Conservation (phyloP, 35 echinoderm and acorn worm species). For the Amphiura filiformis region DNA sequence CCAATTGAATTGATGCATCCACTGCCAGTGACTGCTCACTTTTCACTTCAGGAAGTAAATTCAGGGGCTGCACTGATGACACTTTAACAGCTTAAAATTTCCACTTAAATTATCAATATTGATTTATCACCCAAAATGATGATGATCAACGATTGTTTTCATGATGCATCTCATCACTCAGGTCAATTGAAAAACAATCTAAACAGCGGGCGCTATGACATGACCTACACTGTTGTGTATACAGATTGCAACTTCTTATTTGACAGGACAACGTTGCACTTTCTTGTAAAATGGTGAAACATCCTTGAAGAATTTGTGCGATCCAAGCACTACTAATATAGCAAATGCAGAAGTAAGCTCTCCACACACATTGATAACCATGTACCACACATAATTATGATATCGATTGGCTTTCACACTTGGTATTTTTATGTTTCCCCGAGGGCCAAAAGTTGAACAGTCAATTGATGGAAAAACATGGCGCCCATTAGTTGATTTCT, state of each 20-base stretch:
- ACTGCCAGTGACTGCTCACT: too few species aligned
- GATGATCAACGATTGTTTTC: conserved; percentile 3
- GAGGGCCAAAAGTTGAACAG: conserved; percentile 4
- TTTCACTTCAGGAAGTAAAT: too few species aligned
- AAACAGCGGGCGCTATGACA: conserved; percentile 5
- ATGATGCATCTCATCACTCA: too few species aligned
- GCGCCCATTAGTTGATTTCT: conserved; percentile 4
- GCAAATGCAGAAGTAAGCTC: too few species aligned
- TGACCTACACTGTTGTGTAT: not conserved
- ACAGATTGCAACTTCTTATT: not conserved
- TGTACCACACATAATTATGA: too few species aligned
- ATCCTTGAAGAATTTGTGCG: not conserved
- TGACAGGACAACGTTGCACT: conserved; percentile 10
- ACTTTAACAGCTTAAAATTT: too few species aligned
- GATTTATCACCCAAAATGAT: not conserved
- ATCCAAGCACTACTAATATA: too few species aligned
- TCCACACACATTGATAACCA: too few species aligned
- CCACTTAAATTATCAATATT: not conserved
- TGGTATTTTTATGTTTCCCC: not conserved
- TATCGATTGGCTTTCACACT: too few species aligned
- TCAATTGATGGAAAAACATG: conserved; percentile 15
- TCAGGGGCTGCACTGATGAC: too few species aligned
- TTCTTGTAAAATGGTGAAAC: not conserved
- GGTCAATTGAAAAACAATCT: conserved; percentile 3
- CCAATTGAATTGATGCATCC: too few species aligned